phyloP scores from a whole-genome alignment of 2,888 invertebrate species.

The Drosophila nr. perissopoda region DNA sequence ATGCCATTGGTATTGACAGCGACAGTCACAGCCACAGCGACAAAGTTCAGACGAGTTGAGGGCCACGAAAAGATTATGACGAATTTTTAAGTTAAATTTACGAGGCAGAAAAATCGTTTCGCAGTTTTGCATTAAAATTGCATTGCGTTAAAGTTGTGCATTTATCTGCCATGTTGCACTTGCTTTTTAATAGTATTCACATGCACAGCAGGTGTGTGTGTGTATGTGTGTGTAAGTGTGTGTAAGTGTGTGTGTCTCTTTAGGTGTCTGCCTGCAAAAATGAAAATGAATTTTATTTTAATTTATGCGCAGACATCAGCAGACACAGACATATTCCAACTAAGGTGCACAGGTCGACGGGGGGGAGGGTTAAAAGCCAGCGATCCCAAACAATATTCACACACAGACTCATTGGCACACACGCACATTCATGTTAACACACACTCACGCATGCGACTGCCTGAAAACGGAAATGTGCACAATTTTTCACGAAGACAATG shows the following conservation, averaged over 20 bases:
- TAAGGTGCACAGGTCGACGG: conserved; percentile 53
- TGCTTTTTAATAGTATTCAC: conserved; percentile 48
- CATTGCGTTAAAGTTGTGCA: conserved; percentile 61
- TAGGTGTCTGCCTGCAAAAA: conserved; percentile 40
- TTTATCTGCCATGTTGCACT: conserved; percentile 61
- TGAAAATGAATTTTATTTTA: conserved; percentile 65
- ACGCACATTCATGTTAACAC: conserved; percentile 11
- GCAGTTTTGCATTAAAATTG: conserved; percentile 54
- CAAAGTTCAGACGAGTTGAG: conserved; percentile 19
- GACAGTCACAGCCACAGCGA: conserved; percentile 8
- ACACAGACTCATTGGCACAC: conserved; percentile 35
- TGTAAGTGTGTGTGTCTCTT: conserved; percentile 13
- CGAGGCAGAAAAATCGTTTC: conserved; percentile 8
- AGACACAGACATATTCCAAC: conserved; percentile 45
- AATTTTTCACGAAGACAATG: conserved; percentile 80
- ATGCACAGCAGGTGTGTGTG: conserved; percentile 4
- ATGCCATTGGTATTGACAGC: conserved; percentile 6
- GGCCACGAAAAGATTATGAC: conserved; percentile 18
- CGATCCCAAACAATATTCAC: conserved; percentile 23
- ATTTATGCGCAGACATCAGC: conserved; percentile 72
- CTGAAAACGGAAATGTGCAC: conserved; percentile 78
- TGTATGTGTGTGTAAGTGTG: conserved; percentile 9
- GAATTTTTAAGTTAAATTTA: conserved; percentile 36
- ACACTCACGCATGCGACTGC: conserved; percentile 31
- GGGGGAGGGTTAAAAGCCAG: conserved; percentile 25